A percentile compares a stretch with the other conserved stretches of the same genome.
These are phyloP conservation scores for Cathartes aura DNA, from an alignment of 2,113 vertebrate genomes.

Conservation along the genomic window DNA sequence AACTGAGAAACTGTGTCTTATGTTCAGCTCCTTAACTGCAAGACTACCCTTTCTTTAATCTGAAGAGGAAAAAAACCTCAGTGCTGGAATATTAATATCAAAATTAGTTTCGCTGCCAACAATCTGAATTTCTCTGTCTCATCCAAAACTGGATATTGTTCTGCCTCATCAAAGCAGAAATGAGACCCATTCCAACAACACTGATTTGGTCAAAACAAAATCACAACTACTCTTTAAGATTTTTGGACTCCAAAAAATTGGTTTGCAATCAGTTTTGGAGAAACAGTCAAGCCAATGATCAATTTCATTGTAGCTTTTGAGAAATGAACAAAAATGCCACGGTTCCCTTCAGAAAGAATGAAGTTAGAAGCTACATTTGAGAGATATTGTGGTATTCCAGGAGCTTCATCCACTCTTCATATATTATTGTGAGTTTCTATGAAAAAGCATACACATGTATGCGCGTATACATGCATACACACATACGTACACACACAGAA, in stretches of 20 bases:
- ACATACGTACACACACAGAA: background rate
- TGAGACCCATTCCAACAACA: background rate
- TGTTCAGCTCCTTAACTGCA: background rate
- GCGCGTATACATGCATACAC: rapidly evolving
- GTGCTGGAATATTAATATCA: background rate
- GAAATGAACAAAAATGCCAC: background rate
- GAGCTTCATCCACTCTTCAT: background rate
- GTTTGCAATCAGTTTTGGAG: background rate
- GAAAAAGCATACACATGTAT: background rate
- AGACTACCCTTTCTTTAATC: background rate
- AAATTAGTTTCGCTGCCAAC: background rate
- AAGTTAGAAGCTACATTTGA: background rate
- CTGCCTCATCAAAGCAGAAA: background rate
- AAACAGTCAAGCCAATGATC: background rate
- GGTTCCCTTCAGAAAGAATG: background rate
- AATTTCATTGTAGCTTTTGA: background rate
- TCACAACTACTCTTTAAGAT: background rate
- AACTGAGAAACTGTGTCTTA: background rate
- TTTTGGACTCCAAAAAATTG: background rate
- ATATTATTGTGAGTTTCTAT: background rate
- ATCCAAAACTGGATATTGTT: background rate
- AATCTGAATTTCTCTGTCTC: background rate
- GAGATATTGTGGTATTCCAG: background rate
- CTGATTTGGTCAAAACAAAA: background rate
- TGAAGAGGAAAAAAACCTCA: background rate